A percentile compares a stretch with the other conserved stretches of the same genome.
Evolutionary conservation across 2,797 vertebrate species (phyloP).

Genomic region (Psittacula derbiana): DNA sequence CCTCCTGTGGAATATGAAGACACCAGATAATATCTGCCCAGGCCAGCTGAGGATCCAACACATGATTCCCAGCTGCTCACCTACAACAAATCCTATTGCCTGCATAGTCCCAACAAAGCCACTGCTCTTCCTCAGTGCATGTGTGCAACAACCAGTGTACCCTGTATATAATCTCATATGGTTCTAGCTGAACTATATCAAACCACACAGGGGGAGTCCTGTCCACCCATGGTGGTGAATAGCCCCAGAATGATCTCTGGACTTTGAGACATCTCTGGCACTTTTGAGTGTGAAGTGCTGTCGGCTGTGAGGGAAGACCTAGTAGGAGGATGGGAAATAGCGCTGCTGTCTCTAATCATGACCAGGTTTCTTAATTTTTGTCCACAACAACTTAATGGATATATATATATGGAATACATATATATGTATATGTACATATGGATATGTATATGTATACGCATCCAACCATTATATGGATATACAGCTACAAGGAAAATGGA

Average conservation of each 20-base stretch:
- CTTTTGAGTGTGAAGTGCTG: background rate
- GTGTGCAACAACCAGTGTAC: background rate
- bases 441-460: background rate
- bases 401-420: background rate
- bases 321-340: background rate
- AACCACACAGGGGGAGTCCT: background rate
- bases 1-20: background rate
- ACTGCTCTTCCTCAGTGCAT: fast-evolving
- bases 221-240: background rate
- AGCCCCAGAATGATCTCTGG: background rate
- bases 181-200: background rate
- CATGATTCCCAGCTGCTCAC: background rate
- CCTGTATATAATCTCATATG: background rate
- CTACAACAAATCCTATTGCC: background rate
- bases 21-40: background rate
- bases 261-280: background rate
- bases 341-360: background rate
- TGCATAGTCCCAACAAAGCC: background rate
- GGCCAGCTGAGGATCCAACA: background rate
- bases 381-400: background rate
- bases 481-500: background rate
- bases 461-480: background rate
- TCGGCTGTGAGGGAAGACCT: background rate
- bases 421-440: background rate
- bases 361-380: background rate